phyloP scores from a whole-genome alignment of 2,113 vertebrate species.

The Delphinapterus leucas region DNA sequence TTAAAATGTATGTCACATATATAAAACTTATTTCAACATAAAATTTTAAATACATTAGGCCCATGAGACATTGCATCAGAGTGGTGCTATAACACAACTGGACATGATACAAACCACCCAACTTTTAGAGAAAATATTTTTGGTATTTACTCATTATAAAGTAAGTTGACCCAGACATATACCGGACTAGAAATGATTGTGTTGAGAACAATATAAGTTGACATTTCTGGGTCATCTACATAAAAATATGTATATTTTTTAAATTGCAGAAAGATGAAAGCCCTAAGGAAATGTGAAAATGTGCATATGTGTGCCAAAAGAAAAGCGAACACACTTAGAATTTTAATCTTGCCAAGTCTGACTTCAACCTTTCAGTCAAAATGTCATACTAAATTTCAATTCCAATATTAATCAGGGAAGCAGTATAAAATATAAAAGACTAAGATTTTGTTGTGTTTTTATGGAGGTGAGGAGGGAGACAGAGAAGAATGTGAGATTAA shows the following conservation, averaged over 20 bases:
- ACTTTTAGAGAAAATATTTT: neutral
- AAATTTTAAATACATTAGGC: neutral
- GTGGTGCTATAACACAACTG: neutral
- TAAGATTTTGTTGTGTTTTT: neutral
- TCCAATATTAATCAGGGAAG: neutral
- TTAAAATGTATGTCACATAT: neutral
- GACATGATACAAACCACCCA: neutral
- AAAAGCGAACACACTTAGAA: neutral
- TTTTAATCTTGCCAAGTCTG: neutral
- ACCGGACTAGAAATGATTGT: neutral
- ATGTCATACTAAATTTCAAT: neutral
- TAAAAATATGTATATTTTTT: neutral
- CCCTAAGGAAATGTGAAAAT: neutral
- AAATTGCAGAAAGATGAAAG: neutral
- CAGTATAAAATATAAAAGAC: neutral
- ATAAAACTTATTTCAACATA: neutral
- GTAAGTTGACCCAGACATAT: neutral
- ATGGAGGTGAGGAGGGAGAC: neutral
- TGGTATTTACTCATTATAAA: neutral
- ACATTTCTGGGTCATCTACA: neutral
- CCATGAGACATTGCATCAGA: neutral
- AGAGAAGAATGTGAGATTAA: neutral
- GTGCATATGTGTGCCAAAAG: neutral
- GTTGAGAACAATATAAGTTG: neutral
- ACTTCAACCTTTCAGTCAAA: neutral